Conservation (phyloP, 2,888 invertebrate genomes). For the Euproctis similis region DNA sequence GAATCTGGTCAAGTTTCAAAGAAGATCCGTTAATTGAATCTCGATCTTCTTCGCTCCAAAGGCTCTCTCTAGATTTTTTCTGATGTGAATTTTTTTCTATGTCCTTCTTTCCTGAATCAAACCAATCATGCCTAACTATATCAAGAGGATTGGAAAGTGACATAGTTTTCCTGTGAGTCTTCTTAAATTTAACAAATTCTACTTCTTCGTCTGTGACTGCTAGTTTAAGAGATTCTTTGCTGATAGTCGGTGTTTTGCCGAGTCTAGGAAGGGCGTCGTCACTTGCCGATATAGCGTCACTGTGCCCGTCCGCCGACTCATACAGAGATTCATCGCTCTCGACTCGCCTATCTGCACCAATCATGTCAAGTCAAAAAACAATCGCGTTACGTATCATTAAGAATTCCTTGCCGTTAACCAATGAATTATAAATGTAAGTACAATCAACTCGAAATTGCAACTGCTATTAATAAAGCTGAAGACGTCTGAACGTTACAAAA, state of each 20-base stretch:
- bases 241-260: conserved; percentile 58
- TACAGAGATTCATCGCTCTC: conserved; percentile 70
- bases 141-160: conserved; percentile 68
- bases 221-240: conserved; percentile 66
- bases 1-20: conserved; percentile 50
- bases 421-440: conserved; percentile 10
- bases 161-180: conserved; percentile 67
- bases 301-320: conserved; percentile 68
- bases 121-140: conserved; percentile 64
- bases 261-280: conserved; percentile 59
- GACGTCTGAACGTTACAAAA: conserved; percentile 22
- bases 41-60: conserved; percentile 68
- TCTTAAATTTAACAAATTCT: conserved; percentile 44
- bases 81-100: conserved; percentile 55
- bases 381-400: conserved; percentile 5
- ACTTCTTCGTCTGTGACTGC: conserved; percentile 68
- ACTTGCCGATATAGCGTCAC: conserved; percentile 63
- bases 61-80: conserved; percentile 64
- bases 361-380: conserved; percentile 17
- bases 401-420: conserved; percentile 36
- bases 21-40: conserved; percentile 60
- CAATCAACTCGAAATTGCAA: conserved; percentile 20
- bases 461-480: conserved; percentile 16
- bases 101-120: conserved; percentile 55
- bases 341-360: conserved; percentile 60